phyloP scores from a whole-genome alignment of 2,113 vertebrate genomes.

The Marmota flaviventris region DNA sequence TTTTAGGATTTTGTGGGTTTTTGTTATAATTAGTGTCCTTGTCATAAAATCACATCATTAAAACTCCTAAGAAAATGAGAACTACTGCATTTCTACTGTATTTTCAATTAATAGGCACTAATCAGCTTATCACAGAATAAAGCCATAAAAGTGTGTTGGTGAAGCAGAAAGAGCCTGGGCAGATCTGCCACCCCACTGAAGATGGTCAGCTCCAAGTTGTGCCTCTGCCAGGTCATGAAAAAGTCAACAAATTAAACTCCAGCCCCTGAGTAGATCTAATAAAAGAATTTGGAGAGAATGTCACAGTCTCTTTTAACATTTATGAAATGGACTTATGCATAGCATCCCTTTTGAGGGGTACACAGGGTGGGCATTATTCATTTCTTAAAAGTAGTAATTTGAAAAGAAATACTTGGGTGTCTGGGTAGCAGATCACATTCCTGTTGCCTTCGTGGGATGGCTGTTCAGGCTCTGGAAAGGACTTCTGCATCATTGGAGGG shows the following conservation, averaged over 20 bases:
- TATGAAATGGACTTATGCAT: neutral
- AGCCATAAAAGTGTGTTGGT: neutral
- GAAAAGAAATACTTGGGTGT: neutral
- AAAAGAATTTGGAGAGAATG: neutral
- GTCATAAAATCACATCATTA: neutral
- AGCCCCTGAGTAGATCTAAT: neutral
- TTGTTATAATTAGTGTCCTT: neutral
- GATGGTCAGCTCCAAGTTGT: neutral
- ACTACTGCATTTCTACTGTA: neutral
- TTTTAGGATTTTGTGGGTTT: neutral
- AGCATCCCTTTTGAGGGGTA: neutral
- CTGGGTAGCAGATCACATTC: neutral
- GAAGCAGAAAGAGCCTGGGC: no score
- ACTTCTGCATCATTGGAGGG: neutral
- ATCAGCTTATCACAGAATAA: neutral
- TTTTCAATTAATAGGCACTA: neutral
- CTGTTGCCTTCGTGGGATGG: neutral
- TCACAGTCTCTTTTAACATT: neutral
- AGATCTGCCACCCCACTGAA: fast-evolving
- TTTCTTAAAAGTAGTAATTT: neutral
- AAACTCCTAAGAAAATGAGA: neutral
- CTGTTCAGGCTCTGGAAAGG: neutral
- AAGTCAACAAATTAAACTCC: no score
- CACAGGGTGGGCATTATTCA: fast-evolving
- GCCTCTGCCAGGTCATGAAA: no score